Percentiles rank a stretch among this genome's conserved stretches.
These are phyloP conservation scores for Sebastes matsubarae DNA, from an alignment of 2,797 vertebrate species.

Conservation along the genomic window DNA sequence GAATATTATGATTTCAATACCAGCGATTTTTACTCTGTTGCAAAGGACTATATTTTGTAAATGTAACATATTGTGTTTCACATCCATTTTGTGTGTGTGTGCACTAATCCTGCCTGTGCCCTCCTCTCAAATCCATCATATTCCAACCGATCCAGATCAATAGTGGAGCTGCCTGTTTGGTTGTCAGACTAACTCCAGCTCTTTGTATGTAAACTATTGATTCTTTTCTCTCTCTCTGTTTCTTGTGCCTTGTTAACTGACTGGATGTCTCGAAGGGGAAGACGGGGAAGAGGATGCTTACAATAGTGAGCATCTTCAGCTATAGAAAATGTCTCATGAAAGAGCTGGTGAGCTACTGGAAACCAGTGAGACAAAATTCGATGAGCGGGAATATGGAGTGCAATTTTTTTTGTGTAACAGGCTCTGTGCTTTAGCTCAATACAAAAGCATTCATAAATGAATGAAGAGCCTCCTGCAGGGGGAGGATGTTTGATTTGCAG, in stretches of 20 bases:
- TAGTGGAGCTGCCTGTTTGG: slow-evolving; percentile 10
- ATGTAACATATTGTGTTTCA: not conserved
- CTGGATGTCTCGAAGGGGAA: not conserved
- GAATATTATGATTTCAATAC: not conserved
- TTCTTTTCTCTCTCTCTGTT: slow-evolving; percentile 20
- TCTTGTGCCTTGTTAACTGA: slow-evolving; percentile 20
- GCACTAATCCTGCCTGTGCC: not conserved
- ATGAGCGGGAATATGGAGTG: not conserved
- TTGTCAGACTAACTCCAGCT: slow-evolving; percentile 22
- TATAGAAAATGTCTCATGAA: not conserved
- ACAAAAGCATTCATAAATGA: not conserved
- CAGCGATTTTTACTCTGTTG: not conserved
- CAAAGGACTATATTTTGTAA: not conserved
- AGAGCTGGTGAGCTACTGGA: not conserved
- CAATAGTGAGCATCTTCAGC: not conserved
- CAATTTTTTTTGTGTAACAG: not conserved
- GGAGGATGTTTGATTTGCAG: not conserved
- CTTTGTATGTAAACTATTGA: slow-evolving; percentile 20
- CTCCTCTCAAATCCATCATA: slow-evolving; percentile 6
- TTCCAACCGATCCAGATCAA: slow-evolving; percentile 10
- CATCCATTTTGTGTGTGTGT: not conserved
- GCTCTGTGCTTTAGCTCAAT: not conserved
- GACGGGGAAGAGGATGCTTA: not conserved
- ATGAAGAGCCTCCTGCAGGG: not conserved
- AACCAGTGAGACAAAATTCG: not conserved